These are phyloP conservation scores for Hemistola chrysoprasaria DNA, from an alignment of 2,888 invertebrate genomes.

Conservation along the genomic window DNA sequence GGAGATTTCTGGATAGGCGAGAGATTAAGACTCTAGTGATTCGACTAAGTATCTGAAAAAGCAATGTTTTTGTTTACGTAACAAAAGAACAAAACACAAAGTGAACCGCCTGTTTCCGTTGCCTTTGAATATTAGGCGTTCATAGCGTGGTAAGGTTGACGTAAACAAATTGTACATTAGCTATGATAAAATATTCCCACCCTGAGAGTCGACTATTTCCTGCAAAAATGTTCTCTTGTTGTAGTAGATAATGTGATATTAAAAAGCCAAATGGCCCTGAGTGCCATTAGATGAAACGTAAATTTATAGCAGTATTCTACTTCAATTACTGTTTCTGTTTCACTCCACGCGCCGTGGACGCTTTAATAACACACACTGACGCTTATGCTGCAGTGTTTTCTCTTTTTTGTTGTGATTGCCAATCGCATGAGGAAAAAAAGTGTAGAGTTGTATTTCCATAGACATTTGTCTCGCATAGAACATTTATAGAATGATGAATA, in stretches of 20 bases:
- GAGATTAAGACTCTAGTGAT: too few relatives aligned
- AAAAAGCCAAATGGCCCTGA: too few relatives aligned
- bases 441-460: too few relatives aligned
- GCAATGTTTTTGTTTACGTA: neutral
- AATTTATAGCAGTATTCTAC: conserved; percentile 54
- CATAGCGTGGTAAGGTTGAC: conserved; percentile 7
- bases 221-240: too few relatives aligned
- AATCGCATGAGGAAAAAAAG: conserved; percentile 3
- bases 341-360: conserved; percentile 20
- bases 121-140: conserved; percentile 10
- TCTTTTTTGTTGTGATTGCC: conserved; percentile 9
- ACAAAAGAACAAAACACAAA: conserved; percentile 3
- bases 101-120: neutral
- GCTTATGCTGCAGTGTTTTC: conserved; percentile 8
- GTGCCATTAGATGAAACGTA: conserved; percentile 30
- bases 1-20: too few relatives aligned
- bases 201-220: neutral
- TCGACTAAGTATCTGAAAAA: too few relatives aligned
- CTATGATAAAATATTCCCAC: conserved; percentile 13
- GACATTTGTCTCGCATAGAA: too few relatives aligned
- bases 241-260: too few relatives aligned
- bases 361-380: conserved; percentile 24
- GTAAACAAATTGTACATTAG: conserved; percentile 15
- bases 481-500: too few relatives aligned
- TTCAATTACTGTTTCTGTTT: conserved; percentile 47